A percentile compares a stretch with the other conserved stretches of the same genome.
phyloP scores from a whole-genome alignment of 2,797 vertebrate genomes.

The Manis javanica region DNA sequence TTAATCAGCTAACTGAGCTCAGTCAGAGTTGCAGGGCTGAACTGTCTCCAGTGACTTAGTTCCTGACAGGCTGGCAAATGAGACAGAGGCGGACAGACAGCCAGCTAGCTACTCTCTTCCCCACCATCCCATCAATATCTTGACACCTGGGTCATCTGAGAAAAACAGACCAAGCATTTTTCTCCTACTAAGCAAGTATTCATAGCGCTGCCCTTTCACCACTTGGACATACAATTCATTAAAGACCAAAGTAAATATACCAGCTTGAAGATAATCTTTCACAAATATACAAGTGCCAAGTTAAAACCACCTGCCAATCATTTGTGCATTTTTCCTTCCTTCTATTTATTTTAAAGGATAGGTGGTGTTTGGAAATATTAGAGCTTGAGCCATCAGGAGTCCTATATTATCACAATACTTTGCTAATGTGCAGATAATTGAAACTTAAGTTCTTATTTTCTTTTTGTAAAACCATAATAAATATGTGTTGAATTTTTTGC shows the following conservation, averaged over 20 bases:
- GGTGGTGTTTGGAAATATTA: conserved; percentile 53
- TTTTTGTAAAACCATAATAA: background rate
- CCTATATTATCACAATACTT: conserved; percentile 9
- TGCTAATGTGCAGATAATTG: background rate
- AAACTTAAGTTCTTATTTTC: conserved; percentile 45
- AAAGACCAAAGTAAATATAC: conserved; percentile 64
- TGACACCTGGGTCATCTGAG: conserved; percentile 59
- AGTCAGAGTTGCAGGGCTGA: background rate
- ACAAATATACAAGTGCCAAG: conserved; percentile 37
- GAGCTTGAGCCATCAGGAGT: conserved; percentile 44
- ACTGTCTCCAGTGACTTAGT: background rate
- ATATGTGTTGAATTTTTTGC: background rate
- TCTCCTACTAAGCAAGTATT: conserved; percentile 49
- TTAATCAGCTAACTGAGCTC: conserved; percentile 56
- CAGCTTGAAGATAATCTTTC: conserved; percentile 57
- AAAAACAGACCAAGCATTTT: conserved; percentile 45
- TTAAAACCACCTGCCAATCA: conserved; percentile 56
- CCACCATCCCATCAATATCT: background rate
- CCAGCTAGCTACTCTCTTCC: background rate
- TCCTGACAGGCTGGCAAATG: conserved; percentile 17
- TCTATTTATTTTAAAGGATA: conserved; percentile 63
- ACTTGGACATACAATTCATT: conserved; percentile 10
- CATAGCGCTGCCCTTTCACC: background rate
- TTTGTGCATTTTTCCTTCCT: conserved; percentile 45
- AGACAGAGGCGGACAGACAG: conserved; percentile 15